These are phyloP conservation scores for Zaprionus taronus DNA, from an alignment of 1,140 invertebrate genomes.

Conservation along the genomic window DNA sequence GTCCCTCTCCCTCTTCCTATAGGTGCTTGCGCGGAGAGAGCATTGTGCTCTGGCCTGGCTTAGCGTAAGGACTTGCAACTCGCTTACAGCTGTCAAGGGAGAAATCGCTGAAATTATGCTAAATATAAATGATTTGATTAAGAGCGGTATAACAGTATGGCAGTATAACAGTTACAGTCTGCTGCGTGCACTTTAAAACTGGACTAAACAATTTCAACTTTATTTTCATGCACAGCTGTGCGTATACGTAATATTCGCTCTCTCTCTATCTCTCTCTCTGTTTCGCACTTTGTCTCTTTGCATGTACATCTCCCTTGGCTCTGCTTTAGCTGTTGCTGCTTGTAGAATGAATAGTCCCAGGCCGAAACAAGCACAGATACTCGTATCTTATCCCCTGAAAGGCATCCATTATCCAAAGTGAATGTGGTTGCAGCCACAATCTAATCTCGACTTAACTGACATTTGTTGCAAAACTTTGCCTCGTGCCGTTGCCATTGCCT, in stretches of 20 bases:
- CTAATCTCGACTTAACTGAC: conserved; percentile 31
- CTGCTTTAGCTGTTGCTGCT: not conserved
- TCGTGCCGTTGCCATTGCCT: not conserved
- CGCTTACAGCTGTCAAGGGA: not conserved
- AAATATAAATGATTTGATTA: not conserved
- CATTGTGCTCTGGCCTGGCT: not conserved
- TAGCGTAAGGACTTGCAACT: not conserved
- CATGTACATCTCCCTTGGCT: not conserved
- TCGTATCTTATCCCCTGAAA: not conserved
- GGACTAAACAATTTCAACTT: not conserved
- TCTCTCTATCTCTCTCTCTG: not conserved
- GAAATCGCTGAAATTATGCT: not conserved
- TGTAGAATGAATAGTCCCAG: not conserved
- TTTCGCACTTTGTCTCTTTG: not conserved
- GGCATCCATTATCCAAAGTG: conserved; percentile 16
- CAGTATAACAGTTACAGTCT: not conserved
- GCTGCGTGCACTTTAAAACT: not conserved
- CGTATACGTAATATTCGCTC: not conserved
- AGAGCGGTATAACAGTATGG: not conserved
- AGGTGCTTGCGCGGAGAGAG: not conserved
- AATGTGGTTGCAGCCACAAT: conserved; percentile 14
- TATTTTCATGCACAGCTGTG: not conserved
- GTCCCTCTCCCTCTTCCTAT: not conserved
- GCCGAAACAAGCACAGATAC: not conserved
- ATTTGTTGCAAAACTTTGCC: conserved; percentile 19